Base-by-base conservation (phyloP, 2,888 invertebrate genomes). In the Smittia aterrima region DNA sequence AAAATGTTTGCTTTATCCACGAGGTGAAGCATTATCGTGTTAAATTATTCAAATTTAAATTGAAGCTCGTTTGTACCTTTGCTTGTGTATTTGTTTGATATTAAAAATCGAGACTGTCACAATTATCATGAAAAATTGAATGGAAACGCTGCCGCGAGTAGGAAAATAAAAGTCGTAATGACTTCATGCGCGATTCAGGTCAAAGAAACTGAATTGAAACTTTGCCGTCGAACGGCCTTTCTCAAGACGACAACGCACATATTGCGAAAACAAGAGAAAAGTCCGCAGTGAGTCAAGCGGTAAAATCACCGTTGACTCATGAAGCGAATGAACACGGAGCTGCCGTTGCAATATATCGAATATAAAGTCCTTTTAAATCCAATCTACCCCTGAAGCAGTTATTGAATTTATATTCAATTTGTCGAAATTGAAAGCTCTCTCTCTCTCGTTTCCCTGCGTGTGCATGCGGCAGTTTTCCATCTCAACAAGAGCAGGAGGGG, bases 401-500 rank as follows among this genome's bases (percentile, higher is more conserved):
- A 70, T 70, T 70, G 70, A 70, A 70, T 70, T 70, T 70, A 54
- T 70, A 70, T 70, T 70, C 70, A 70, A 70, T 70, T 70, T 70
- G 53, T 53, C 22, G 22, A 22, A 58, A 20, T 9, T 18, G 22
- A 58, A 58, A 58, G 58, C 58, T 18, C 58, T 18, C 58, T 18
- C 11, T 1, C 3, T 47, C 53, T 18, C n/a, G 38, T 11, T 38
- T 9, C 32, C 32, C 32, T 32, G 32, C 53, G 53, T 47, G 53
- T 47, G 53, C 16, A 58, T 20, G 16, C 47, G 47, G 16, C 47
- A 47, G 47, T 47, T 47, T 47, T 47, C n/a, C 11, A 47, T 47
- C 16, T 2, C 2, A 47, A 47, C 11, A 9, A 38, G 47, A 16
- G 47, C n/a, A 47, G 16, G 9, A 38, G 9, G 38, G 47, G 47